Conservation (phyloP, 2,888 invertebrate genomes). For the Laspeyria flexula region DNA sequence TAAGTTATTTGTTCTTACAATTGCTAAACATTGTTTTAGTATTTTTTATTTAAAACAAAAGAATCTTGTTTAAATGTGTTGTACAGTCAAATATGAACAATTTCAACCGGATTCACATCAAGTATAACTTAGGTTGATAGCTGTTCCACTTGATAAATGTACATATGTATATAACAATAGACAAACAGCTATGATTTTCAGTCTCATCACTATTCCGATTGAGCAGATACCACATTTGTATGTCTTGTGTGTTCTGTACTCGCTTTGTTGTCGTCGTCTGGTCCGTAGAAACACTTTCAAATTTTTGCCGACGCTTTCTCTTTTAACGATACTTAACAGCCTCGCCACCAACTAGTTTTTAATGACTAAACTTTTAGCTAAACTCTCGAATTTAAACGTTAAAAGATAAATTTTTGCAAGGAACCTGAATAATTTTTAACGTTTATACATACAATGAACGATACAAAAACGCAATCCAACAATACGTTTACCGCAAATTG, state of each 20-base stretch:
- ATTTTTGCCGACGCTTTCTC: conserved; percentile 68
- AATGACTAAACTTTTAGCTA: conserved; percentile 12
- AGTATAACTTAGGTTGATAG: too few relatives aligned
- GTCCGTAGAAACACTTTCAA: conserved; percentile 71
- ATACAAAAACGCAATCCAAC: conserved; percentile 76
- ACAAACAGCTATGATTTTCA: too few relatives aligned
- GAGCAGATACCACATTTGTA: conserved; percentile 66
- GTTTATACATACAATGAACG: conserved; percentile 60
- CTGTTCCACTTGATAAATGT: conserved; percentile 4
- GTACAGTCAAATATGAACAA: too few relatives aligned
- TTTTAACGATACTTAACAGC: conserved; percentile 51
- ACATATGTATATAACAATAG: too few relatives aligned
- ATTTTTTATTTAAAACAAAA: too few relatives aligned
- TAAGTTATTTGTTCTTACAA: too few relatives aligned
- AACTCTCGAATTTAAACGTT: not conserved
- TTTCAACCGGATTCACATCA: too few relatives aligned
- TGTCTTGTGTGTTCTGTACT: conserved; percentile 64
- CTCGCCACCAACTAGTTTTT: conserved; percentile 31
- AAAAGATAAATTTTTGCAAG: conserved; percentile 7
- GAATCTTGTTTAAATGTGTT: too few relatives aligned
- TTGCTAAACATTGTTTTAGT: too few relatives aligned
- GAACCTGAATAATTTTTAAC: conserved; percentile 47
- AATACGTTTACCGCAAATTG: conserved; percentile 83
- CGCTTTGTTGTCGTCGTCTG: conserved; percentile 67
- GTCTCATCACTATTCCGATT: conserved; percentile 70